A percentile compares a stretch with the other conserved stretches of the same genome.
These are phyloP conservation scores for Drosophila simulans DNA, from an alignment of 1,140 invertebrate species.

Conservation along the genomic window DNA sequence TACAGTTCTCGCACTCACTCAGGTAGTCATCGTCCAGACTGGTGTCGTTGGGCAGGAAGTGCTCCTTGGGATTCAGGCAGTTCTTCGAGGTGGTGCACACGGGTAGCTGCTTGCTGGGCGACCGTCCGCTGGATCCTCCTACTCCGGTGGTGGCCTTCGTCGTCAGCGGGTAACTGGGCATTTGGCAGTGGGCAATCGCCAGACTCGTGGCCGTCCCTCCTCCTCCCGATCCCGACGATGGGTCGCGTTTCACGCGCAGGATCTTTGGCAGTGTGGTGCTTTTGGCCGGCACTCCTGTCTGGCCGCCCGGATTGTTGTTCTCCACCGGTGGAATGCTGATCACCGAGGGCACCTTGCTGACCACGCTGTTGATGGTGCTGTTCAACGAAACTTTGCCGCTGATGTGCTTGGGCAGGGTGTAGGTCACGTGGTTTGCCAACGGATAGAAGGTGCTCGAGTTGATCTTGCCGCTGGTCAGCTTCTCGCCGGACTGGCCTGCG, in stretches of 20 bases:
- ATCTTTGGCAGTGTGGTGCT: slow-evolving; percentile 63
- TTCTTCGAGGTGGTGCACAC: slow-evolving; percentile 84
- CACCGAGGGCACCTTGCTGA: slow-evolving; percentile 84
- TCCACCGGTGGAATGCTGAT: slow-evolving; percentile 76
- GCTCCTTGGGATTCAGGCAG: slow-evolving; percentile 83
- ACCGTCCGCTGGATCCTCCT: slow-evolving; percentile 19
- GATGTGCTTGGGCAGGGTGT: slow-evolving; percentile 83
- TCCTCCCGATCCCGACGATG: slow-evolving; percentile 4
- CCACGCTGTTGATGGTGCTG: slow-evolving; percentile 82
- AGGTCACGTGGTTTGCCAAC: slow-evolving; percentile 81
- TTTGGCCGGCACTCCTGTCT: slow-evolving; percentile 20
- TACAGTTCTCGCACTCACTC: slow-evolving; percentile 93
- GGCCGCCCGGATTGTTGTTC: slow-evolving; percentile 48
- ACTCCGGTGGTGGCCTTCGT: slow-evolving; percentile 9
- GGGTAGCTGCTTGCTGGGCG: slow-evolving; percentile 74
- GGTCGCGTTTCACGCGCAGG: slow-evolving; percentile 45
- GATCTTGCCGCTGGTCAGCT: slow-evolving; percentile 69
- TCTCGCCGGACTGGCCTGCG: slow-evolving; percentile 44
- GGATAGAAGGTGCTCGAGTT: slow-evolving; percentile 83
- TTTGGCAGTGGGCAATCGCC: slow-evolving; percentile 71
- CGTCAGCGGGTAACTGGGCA: slow-evolving; percentile 74
- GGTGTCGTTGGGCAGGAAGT: slow-evolving; percentile 84
- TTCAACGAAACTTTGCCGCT: slow-evolving; percentile 81
- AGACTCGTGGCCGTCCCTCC: slow-evolving; percentile 22
- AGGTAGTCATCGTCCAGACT: slow-evolving; percentile 90